Evolutionary conservation across 2,113 vertebrate genomes (phyloP).

Genomic region (Podarcis raffonei): DNA sequence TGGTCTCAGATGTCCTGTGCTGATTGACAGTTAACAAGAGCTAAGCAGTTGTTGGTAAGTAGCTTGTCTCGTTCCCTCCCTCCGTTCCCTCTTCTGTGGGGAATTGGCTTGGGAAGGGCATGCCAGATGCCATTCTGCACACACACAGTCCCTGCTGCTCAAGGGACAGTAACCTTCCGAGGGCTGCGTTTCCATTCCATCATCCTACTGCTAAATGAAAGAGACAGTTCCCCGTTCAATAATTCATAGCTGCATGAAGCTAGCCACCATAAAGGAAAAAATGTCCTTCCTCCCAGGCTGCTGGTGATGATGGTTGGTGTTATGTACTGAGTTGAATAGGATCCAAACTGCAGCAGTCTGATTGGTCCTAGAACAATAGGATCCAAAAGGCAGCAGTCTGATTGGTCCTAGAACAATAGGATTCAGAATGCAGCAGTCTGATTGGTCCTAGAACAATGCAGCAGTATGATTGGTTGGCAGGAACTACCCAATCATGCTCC

Average conservation of each 20-base stretch:
- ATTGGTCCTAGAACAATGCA: too few species aligned
- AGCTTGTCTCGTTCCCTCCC: neutral
- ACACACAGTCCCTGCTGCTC: accelerated
- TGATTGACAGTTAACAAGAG: neutral
- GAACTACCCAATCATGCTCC: too few species aligned
- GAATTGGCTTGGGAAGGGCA: neutral
- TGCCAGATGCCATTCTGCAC: neutral
- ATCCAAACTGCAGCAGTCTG: too few species aligned
- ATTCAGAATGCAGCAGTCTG: too few species aligned
- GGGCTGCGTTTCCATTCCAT: neutral
- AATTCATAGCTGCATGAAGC: neutral
- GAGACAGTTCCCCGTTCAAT: constrained; percentile 33
- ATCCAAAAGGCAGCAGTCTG: too few species aligned
- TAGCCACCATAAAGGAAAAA: neutral
- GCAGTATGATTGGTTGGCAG: too few species aligned
- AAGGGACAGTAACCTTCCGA: accelerated
- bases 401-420: too few species aligned
- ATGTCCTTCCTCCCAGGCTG: neutral
- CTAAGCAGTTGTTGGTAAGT: neutral
- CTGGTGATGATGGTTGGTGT: neutral
- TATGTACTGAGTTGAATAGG: too few species aligned
- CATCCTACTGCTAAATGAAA: constrained; percentile 13
- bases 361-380: too few species aligned
- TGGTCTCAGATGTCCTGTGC: neutral
- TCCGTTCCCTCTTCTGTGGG: neutral